These are phyloP conservation scores for Halictus rubicundus DNA, from an alignment of 1,140 invertebrate species.

Conservation along the genomic window DNA sequence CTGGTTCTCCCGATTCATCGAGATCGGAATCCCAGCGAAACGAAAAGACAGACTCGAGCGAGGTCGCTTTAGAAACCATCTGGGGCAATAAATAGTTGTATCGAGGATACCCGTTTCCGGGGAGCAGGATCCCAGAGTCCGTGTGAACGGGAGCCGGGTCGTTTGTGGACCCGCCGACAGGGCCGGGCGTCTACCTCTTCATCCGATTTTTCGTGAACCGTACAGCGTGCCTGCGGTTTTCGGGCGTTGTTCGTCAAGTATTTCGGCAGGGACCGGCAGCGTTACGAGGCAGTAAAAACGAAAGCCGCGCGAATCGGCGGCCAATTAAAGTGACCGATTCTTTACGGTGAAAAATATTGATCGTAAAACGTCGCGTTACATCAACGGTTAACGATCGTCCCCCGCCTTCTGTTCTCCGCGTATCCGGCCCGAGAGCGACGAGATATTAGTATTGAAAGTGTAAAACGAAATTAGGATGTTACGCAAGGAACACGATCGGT, in stretches of 20 bases:
- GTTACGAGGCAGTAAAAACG: constrained; percentile 44
- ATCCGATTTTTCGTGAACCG: constrained; percentile 10
- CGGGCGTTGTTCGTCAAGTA: not conserved
- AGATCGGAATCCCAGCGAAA: no score
- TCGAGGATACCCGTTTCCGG: constrained; percentile 2
- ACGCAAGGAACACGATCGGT: no score
- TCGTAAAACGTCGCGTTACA: constrained; percentile 52
- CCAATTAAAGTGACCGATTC: constrained; percentile 52
- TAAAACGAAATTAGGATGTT: no score
- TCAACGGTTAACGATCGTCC: constrained; percentile 49
- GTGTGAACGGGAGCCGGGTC: not conserved
- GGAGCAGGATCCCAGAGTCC: not conserved
- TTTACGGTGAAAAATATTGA: constrained; percentile 48
- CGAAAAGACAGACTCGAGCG: not conserved
- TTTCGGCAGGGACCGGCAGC: not conserved
- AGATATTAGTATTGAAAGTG: constrained; percentile 30
- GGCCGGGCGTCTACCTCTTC: not conserved
- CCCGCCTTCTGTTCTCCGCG: not conserved
- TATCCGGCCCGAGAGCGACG: constrained; percentile 1
- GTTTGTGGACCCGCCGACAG: not conserved
- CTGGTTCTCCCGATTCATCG: not conserved
- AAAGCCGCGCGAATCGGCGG: constrained; percentile 42
- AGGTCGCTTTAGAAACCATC: not conserved
- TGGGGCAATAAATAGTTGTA: constrained; percentile 5
- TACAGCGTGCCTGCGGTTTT: not conserved